Percentiles rank a stretch among this genome's conserved stretches.
These are phyloP conservation scores for Dynastes hyllus DNA, from an alignment of 2,888 invertebrate genomes.

Conservation along the genomic window DNA sequence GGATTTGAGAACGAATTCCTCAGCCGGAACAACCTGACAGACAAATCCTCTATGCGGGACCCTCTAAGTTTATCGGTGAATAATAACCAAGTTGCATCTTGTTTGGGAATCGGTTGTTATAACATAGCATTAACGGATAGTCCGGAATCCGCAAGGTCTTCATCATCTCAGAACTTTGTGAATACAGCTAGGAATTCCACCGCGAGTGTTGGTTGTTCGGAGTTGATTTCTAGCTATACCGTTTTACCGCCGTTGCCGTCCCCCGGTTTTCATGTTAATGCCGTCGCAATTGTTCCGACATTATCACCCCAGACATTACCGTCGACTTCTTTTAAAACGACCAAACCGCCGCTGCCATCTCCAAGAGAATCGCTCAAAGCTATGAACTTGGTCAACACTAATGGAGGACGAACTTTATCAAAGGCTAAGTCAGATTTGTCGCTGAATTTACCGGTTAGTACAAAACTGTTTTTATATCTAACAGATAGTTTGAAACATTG, in stretches of 20 bases:
- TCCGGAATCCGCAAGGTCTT: background rate
- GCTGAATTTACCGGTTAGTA: conserved; percentile 52
- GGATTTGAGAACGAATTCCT: conserved; percentile 29
- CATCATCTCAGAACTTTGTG: conserved; percentile 17
- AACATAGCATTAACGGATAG: conserved; percentile 17
- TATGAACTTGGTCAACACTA: conserved; percentile 28
- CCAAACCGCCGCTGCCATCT: conserved; percentile 55
- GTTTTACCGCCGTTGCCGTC: conserved; percentile 54
- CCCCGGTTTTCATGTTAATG: conserved; percentile 55
- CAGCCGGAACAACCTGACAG: conserved; percentile 13
- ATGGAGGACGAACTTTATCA: conserved; percentile 32
- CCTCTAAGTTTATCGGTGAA: conserved; percentile 19
- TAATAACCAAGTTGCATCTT: conserved; percentile 19
- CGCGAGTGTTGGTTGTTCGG: conserved; percentile 44
- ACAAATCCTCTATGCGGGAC: conserved; percentile 14
- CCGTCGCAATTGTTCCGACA: background rate
- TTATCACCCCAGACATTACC: conserved; percentile 23
- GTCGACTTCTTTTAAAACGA: conserved; percentile 41
- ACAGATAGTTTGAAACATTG: background rate
- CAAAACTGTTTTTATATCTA: background rate
- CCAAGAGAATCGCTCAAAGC: conserved; percentile 43
- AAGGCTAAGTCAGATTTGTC: conserved; percentile 50
- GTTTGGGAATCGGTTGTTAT: conserved; percentile 24
- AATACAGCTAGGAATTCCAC: conserved; percentile 55
- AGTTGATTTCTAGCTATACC: conserved; percentile 60